Base-by-base conservation (phyloP, 2,888 invertebrate species). In the Stenotaenia linearis region DNA sequence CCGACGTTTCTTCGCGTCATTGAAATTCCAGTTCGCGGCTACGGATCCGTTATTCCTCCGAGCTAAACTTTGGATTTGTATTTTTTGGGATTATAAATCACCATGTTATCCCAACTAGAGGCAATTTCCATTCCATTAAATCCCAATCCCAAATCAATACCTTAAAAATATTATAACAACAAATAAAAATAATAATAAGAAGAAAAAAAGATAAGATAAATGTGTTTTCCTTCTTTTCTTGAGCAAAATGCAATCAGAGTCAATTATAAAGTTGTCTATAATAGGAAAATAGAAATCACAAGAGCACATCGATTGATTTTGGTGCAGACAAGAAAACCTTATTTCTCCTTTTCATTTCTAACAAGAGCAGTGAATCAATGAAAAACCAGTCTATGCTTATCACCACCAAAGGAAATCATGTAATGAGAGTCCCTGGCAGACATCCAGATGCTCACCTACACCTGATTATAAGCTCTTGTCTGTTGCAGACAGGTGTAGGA, bases 361-460 rank as follows among this genome's bases (percentile, higher is more conserved):
- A 56, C 21, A 56, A 56, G 56, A 18, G 21, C 56, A 56, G 23
- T 56, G 56, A 56, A 56, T 23, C 21, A 56, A 56, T 23, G 23
- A 56, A 56, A 56, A 56, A 56, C 21, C 10, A 21, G 21, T 56
- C 56, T 56, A 56, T 56, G 56, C 56, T 56, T 56, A 56, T 56
- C 56, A 56, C 56, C 23, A 23, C 56, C 56, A 56, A 23, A 56
- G 56, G 56, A 56, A 56, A 56, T 56, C 56, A 56, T 56, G 56
- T 56, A 56, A 56, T 56, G 56, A 56, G 56, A 21, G 21, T 56
- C 56, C 56, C 56, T 56, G 56, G 21, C 56, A 21, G 56, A 12
- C 56, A 56, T 56, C 56, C 56, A 56, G 56, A 56, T 56, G 56
- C 56, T 56, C 56, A 21, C 56, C 56, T 23, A 56, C 56, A 56